Evolutionary conservation across 1,140 invertebrate genomes (phyloP).

Genomic region (Meloidogyne exigua): DNA sequence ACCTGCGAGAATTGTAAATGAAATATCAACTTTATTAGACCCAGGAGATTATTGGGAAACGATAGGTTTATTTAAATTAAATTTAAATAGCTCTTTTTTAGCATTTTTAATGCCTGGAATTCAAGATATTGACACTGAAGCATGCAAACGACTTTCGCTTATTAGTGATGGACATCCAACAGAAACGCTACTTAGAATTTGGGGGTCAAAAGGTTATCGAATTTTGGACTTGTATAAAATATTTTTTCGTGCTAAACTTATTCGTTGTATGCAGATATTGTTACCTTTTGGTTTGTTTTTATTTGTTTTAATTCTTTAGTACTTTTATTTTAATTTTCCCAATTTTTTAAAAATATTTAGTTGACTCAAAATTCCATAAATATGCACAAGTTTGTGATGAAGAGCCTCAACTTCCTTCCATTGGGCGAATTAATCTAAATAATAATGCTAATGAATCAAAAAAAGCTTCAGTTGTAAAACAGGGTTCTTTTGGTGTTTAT

Average conservation of each 20-base stretch:
- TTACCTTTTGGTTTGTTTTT: slow-evolving; percentile 38
- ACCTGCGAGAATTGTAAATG: slow-evolving; percentile 37
- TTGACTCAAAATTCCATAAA: slow-evolving; percentile 38
- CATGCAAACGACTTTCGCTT: slow-evolving; percentile 35
- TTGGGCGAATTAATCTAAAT: background rate
- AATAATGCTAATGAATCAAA: background rate
- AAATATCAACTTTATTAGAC: slow-evolving; percentile 36
- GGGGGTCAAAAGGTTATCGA: slow-evolving; percentile 49
- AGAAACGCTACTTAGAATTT: slow-evolving; percentile 45
- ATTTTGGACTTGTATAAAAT: slow-evolving; percentile 48
- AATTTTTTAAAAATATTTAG: slow-evolving; percentile 13
- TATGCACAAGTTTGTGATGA: slow-evolving; percentile 16
- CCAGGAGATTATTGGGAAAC: slow-evolving; percentile 43
- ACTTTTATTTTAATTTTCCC: too few species aligned
- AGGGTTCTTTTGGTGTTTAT: slow-evolving; percentile 9
- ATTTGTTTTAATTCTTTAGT: background rate
- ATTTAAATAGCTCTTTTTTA: background rate
- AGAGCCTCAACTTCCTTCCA: slow-evolving; percentile 1
- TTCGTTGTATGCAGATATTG: slow-evolving; percentile 46
- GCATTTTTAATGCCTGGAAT: slow-evolving; percentile 45
- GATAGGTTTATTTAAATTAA: slow-evolving; percentile 31
- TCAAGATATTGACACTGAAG: slow-evolving; percentile 47
- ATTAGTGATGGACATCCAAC: slow-evolving; percentile 32
- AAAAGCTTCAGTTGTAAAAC: slow-evolving; percentile 8
- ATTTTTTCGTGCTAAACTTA: slow-evolving; percentile 36